Evolutionary conservation across 2,888 invertebrate genomes (phyloP).

Genomic region (Tipula unca): DNA sequence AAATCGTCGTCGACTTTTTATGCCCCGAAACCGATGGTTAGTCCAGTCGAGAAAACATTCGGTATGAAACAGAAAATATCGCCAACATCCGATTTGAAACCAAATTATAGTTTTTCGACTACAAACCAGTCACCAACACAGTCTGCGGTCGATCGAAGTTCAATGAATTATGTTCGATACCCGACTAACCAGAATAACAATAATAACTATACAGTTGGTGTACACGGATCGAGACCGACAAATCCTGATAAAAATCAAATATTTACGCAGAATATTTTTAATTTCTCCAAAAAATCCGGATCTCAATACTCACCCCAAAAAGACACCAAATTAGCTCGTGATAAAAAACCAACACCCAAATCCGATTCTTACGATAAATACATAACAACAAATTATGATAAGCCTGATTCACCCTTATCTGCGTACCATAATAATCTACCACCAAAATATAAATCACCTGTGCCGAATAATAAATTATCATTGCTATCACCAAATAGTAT

Average conservation of each 20-base stretch:
- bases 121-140: neutral
- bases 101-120: constrained; percentile 24
- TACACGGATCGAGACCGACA: neutral
- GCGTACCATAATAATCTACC: constrained; percentile 17
- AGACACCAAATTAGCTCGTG: neutral
- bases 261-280: constrained; percentile 26
- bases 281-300: constrained; percentile 24
- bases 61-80: constrained; percentile 27
- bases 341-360: neutral
- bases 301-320: constrained; percentile 21
- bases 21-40: neutral
- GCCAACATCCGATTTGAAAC: constrained; percentile 27
- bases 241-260: constrained; percentile 20
- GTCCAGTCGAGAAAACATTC: constrained; percentile 25
- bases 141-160: neutral
- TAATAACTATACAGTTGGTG: neutral
- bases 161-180: neutral
- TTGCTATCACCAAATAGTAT: constrained; percentile 40
- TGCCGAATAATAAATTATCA: constrained; percentile 32
- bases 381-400: neutral
- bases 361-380: constrained; percentile 23
- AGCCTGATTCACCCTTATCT: neutral
- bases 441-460: constrained; percentile 22
- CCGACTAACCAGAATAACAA: neutral
- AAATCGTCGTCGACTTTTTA: neutral